Base-by-base conservation (phyloP, 2,113 vertebrate genomes). In the Trematocara zebra region DNA sequence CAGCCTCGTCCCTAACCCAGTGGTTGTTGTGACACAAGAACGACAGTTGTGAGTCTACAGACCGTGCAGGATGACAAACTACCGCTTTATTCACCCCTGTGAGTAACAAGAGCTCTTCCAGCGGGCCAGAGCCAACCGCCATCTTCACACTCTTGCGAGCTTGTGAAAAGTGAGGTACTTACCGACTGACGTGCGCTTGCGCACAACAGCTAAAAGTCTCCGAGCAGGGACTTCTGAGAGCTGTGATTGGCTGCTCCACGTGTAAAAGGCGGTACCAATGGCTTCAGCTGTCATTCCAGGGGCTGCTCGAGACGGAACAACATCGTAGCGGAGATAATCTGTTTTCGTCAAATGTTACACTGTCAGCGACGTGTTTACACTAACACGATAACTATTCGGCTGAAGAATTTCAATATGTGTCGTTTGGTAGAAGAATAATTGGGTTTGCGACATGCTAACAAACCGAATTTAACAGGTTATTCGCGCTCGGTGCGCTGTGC, bases 31-130 rank as follows among this genome's bases (percentile, higher is more conserved):
- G 96, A 96, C 96, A 96, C 93, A 96, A 96, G 93, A 96, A 96
- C 94, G 96, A 95, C 93, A 97, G 95, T 94, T 97, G 96, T 93
- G 97, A 97, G 95, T 98, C 97, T 95, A 97, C 96, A 94, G 96
- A 97, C 94, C 96, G 97, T 88, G 97, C 96, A 93, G 97, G 95
- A 95, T 96, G 97, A 96, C 96, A 97, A 96, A 98, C 97, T 97
- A 97, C 97, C 97, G 97, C 97, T 97, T 98, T 97, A 96, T 97
- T 98, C 97, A 97, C 97, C 97, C 98, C 97, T 96, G 97, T 97
- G 96, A 97, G 97, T 96, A 96, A 97, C 96, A 97, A 97, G 96
- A 97, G 97, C 96, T 98, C 97, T 93, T 97, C 97, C 96, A 97
- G 96, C 96, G 96, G 96, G 95, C 96, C 97, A 91, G 96, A 96